Base-by-base conservation (phyloP, 2,113 vertebrate species). In the Notothenia rossii region DNA sequence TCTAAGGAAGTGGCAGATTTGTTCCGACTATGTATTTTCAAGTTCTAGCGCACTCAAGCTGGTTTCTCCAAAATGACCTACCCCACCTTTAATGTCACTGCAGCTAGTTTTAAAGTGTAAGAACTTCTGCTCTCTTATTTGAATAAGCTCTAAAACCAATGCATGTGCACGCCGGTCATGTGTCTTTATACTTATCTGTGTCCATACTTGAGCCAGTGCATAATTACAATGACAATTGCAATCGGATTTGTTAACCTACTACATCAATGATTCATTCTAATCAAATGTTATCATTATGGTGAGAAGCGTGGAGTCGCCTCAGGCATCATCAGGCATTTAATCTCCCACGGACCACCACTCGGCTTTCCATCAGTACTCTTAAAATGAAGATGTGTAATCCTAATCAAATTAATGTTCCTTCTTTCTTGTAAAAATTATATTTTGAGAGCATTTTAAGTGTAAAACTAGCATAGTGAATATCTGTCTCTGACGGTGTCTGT, bases 221-320 rank as follows among this genome's bases (percentile, higher is more conserved):
- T 78, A 67, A 82, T 86, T 75, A 81, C 33, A 58, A 56, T 45
- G 53, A 71, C 61, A 84, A 77, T 64, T 29, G 43, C 77, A 53
- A 40, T 71, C 71, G 75, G 62, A 88, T 76, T 71, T 73, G 25
- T 76, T 68, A 75, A 79, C 33, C 79, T 75, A 69, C 74, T 74
- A 62, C 55, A 62, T 86, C 75, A 83, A 86, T 74, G 61, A 84
- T 85, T 76, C 82, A 77, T 82, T 80, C 55, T 70, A 79, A 88
- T 86, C 40, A 80, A 60, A 89, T 67, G 40, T 55, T 74, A 51
- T 89, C 58, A 78, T 62, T 72, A 73, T 72, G 72, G 59, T 79
- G 67, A 66, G 75, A 59, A 68, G 70, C 51, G 66, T 56, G 53
- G 22, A 86, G 66, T 59, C 51, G 81, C 86, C 82, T 85, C 46